phyloP scores from a whole-genome alignment of 1,140 invertebrate genomes.

The Ridgeia piscesae region DNA sequence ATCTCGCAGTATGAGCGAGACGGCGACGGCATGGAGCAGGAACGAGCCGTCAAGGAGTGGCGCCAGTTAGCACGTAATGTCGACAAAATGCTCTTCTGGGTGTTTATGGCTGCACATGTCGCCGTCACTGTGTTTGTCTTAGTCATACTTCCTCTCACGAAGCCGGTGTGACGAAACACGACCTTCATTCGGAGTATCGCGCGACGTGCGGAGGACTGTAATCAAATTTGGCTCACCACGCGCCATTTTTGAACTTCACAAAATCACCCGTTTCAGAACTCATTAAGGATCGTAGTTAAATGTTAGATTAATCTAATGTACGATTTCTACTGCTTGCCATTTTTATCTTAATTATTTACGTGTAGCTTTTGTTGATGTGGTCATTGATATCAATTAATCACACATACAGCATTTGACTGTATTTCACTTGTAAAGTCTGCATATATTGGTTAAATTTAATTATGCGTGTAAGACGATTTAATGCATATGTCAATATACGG shows the following conservation, averaged over 20 bases:
- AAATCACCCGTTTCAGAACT: too few relatives aligned
- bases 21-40: neutral
- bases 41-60: conserved; percentile 7
- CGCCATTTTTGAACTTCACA: too few relatives aligned
- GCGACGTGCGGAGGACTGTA: neutral
- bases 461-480: neutral
- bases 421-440: neutral
- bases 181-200: neutral
- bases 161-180: neutral
- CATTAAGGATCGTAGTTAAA: too few relatives aligned
- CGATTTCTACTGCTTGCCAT: neutral
- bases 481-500: neutral
- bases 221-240: too few relatives aligned
- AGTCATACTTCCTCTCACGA: neutral
- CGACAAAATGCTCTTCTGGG: conserved; percentile 62
- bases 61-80: conserved; percentile 1
- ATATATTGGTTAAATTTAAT: neutral
- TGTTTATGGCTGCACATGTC: conserved; percentile 51
- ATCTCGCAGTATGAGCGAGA: conserved; percentile 12
- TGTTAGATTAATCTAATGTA: neutral
- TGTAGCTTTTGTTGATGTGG: neutral
- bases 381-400: neutral
- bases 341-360: neutral
- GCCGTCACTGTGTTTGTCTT: neutral
- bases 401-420: neutral